These are phyloP conservation scores for Plectus sambesii DNA, from an alignment of 1,140 invertebrate species.

Conservation along the genomic window DNA sequence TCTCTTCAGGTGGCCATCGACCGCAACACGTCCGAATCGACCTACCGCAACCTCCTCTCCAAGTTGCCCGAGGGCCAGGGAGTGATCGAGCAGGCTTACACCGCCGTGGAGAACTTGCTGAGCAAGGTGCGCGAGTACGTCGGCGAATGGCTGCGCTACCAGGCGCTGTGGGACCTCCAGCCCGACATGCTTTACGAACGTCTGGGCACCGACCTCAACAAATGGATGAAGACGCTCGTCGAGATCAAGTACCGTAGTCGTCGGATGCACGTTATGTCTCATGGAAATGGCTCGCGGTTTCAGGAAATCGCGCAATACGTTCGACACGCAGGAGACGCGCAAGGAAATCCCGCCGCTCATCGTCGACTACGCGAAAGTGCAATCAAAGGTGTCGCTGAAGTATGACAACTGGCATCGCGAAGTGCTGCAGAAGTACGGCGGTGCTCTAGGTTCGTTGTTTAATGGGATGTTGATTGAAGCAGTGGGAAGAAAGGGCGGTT, in stretches of 20 bases:
- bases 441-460: constrained; percentile 73
- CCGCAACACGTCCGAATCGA: neutral
- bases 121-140: constrained; percentile 86
- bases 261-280: neutral
- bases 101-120: constrained; percentile 62
- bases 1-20: neutral
- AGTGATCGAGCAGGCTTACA: constrained; percentile 72
- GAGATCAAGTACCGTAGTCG: constrained; percentile 68
- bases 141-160: constrained; percentile 87
- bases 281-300: constrained; percentile 12
- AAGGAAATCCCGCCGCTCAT: constrained; percentile 92
- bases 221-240: constrained; percentile 93
- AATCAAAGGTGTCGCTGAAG: constrained; percentile 94
- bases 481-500: constrained; percentile 62
- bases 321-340: constrained; percentile 92
- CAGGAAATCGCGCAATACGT: constrained; percentile 78
- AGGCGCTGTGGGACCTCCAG: constrained; percentile 95
- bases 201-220: constrained; percentile 77
- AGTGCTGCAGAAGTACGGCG: constrained; percentile 87
- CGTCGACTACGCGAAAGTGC: constrained; percentile 95
- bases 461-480: constrained; percentile 82
- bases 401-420: constrained; percentile 99
- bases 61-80: constrained; percentile 68
- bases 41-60: constrained; percentile 75
- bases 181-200: constrained; percentile 82